phyloP scores from a whole-genome alignment of 2,113 vertebrate genomes.

The Chloropsis cyanopogon region DNA sequence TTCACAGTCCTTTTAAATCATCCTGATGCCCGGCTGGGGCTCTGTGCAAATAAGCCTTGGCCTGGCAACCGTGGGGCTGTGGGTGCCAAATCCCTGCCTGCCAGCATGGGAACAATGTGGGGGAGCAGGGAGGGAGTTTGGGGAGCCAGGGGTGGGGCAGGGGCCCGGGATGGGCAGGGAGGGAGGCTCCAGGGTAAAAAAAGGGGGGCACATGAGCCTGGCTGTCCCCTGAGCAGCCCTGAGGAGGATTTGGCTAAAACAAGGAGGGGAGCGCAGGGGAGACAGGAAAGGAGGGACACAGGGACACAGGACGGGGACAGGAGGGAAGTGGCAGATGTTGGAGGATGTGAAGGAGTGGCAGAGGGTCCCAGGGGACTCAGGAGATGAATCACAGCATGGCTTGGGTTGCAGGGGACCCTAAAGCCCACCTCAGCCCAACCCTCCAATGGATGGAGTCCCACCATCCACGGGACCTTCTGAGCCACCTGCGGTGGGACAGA shows the following conservation, averaged over 20 bases:
- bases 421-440: neutral
- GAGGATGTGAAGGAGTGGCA: neutral
- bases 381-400: neutral
- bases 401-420: neutral
- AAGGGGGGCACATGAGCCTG: accelerated
- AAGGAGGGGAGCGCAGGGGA: accelerated
- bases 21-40: neutral
- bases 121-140: neutral
- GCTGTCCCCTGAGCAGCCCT: neutral
- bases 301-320: accelerated
- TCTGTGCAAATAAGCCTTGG: neutral
- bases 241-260: neutral
- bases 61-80: neutral
- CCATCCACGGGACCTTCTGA: neutral
- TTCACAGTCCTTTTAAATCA: constrained; percentile 65
- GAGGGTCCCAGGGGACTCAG: neutral
- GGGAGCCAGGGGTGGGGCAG: accelerated
- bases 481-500: neutral
- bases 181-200: neutral
- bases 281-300: accelerated
- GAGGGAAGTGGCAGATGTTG: neutral
- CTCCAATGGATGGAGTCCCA: neutral
- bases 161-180: neutral
- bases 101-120: accelerated
- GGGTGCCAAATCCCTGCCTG: neutral